A percentile compares a stretch with the other conserved stretches of the same genome.
Evolutionary conservation across 2,888 invertebrate species (phyloP).

Genomic region (Cryptosula pallasiana): DNA sequence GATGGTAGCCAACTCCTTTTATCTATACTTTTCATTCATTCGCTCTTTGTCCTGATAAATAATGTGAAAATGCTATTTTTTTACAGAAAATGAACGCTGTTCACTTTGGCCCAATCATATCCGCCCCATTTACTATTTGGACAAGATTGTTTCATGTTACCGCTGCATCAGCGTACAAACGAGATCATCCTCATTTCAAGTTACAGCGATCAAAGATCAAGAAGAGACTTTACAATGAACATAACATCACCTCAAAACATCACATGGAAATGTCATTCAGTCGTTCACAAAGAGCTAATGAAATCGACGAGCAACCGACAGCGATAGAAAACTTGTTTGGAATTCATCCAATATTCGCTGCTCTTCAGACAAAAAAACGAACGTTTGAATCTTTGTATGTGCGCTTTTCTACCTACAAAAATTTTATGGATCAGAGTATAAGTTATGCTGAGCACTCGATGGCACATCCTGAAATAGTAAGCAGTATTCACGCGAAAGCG

Average conservation of each 20-base stretch:
- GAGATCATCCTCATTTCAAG: background rate
- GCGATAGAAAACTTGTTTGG: constrained; percentile 36
- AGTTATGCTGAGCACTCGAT: background rate
- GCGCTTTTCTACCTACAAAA: background rate
- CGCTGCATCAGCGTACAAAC: no score
- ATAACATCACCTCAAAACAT: background rate
- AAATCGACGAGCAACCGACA: background rate
- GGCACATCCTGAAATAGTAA: background rate
- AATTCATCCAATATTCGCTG: constrained; percentile 36
- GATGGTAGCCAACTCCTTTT: no score
- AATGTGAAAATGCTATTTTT: no score
- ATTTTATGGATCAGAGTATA: background rate
- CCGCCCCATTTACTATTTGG: no score
- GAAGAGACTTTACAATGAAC: background rate
- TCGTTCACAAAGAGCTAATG: background rate
- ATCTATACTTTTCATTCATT: no score
- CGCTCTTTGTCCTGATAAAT: no score
- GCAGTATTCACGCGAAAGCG: background rate
- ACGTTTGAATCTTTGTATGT: constrained; percentile 33
- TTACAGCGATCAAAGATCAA: background rate
- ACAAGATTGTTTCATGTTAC: no score
- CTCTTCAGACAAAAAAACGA: constrained; percentile 32
- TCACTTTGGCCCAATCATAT: no score
- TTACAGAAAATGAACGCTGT: no score
- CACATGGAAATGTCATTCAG: background rate